Evolutionary conservation across 1,140 invertebrate species (phyloP).

Genomic region (Brachionus paranguensis): DNA sequence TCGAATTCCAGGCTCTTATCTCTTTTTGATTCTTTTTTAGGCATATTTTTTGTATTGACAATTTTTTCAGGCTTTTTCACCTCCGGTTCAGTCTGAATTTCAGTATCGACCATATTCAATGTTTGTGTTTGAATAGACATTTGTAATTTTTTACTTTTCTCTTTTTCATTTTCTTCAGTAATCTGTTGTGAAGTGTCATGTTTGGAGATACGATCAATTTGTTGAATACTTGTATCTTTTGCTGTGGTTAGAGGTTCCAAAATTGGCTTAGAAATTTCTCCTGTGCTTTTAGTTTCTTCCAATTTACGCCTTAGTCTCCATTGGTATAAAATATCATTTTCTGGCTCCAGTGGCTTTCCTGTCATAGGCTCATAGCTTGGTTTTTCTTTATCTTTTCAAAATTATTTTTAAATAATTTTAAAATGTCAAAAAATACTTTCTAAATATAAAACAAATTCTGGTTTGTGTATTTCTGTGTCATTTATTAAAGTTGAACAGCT

Average conservation of each 20-base stretch:
- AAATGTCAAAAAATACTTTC: not conserved
- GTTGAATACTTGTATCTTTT: not conserved
- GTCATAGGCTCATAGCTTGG: not conserved
- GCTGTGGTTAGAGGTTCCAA: not conserved
- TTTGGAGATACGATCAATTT: not conserved
- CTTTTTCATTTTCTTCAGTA: not conserved
- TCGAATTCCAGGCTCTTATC: not conserved
- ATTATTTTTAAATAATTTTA: not conserved
- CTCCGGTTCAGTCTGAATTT: not conserved
- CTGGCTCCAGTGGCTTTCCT: not conserved
- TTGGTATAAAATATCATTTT: conserved; percentile 48
- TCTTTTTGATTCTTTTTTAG: not conserved
- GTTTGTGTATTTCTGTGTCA: not conserved
- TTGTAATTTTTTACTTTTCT: not conserved
- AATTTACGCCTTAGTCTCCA: conserved; percentile 47
- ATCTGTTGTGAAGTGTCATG: not conserved
- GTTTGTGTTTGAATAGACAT: conserved; percentile 17
- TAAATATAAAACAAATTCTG: conserved; percentile 16
- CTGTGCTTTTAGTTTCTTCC: conserved; percentile 42
- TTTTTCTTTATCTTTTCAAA: not conserved
- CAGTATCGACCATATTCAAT: not conserved
- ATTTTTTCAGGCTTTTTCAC: not conserved
- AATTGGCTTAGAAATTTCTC: not conserved
- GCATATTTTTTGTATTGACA: not conserved
- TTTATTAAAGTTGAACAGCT: not conserved